Base-by-base conservation (phyloP, 2,113 vertebrate genomes). In the Corythornis madagascariensis region DNA sequence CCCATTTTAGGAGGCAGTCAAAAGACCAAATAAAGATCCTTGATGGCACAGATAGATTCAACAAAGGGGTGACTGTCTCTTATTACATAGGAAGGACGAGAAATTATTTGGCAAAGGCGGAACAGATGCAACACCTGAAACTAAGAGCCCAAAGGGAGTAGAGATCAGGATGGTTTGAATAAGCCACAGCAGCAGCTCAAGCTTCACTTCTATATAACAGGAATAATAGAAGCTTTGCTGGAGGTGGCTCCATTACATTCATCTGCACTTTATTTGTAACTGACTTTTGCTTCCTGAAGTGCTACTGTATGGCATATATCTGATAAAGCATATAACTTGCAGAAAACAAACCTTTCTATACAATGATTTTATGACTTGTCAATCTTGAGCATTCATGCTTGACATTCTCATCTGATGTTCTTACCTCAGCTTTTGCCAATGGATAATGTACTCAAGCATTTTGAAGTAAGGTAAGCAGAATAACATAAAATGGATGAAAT, bases 401-500 rank as follows among this genome's bases (percentile, higher is more conserved):
- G 86, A n/a, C 75, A 75, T 84, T 75, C 19, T 5, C 35, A 55
- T 47, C 33, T 63, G 25, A 79, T 45, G 70, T n/a, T 63, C 50
- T 75, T 17, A 89, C 47, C 16, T 85, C 16, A 75, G 18, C n/a
- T 87, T 60, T 83, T 47, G 31, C 80, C 56, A 85, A 13, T 71
- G 19, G 65, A 25, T 74, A 31, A 77, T 56, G 7, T 2, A 6
- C 29, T 88, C 79, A 50, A 85, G 47, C 31, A 76, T 91, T 85
- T 93, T 71, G 38, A 92, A 74, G 47, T n/a, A 87, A 47, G n/a
- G 79, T 53, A 91, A 80, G 20, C 13, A 70, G 38, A 87, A 90
- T 81, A 75, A 9, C 89, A 43, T 3, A 82, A 93, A 93, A 45
- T 31, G 15, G n/a, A 79, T 33, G 55, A 85, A 92, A 57, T 87